Evolutionary conservation across 2,888 invertebrate genomes (phyloP), one percentile per base, ranked within the genome.

Genomic region (Eudasyphora cyanicolor): DNA sequence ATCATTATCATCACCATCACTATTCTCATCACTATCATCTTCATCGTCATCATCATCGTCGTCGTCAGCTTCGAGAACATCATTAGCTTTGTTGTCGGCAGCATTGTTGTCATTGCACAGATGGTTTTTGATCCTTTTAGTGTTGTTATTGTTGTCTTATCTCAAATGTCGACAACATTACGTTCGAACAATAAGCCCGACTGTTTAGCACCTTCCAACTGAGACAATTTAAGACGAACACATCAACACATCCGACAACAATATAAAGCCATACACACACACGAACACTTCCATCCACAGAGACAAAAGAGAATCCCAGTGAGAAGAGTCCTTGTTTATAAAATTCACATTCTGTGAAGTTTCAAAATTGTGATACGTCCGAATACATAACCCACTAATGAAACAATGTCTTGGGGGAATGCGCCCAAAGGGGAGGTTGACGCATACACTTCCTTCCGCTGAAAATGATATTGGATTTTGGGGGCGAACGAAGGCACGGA

Each of bases 131-230:
- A 60, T 60, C 60, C 24, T 24, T 24, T 14, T 57, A 19, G 24
- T 27, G 57, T 57, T 38, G 38, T 45, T 45, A n/a, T 60, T 29
- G 60, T n/a, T 60, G 29, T 60, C 60, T 60, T 60, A 60, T 60
- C 60, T 5, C 29, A 57, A 57, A 57, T 24, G 57, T 57, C 57
- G 27, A 57, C n/a, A 29, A 14, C 60, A 60, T 60, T 60, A 60
- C 60, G 17, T 24, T 24, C 14, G 27, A 57, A 27, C 57, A 27
- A 57, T 57, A 27, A 57, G 29, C 29, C 17, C 5, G 29, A 21
- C 29, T 29, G 27, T 29, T 29, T 29, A 60, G 32, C 60, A 60
- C 60, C n/a, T 45, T 14, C 45, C 45, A 45, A n/a, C 3, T 57
- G 57, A 27, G 12, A 24, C 24, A 14, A 57, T 19, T 24, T 27